phyloP scores from a whole-genome alignment of 2,113 vertebrate genomes.

The Leptobrachium ailaonicum region DNA sequence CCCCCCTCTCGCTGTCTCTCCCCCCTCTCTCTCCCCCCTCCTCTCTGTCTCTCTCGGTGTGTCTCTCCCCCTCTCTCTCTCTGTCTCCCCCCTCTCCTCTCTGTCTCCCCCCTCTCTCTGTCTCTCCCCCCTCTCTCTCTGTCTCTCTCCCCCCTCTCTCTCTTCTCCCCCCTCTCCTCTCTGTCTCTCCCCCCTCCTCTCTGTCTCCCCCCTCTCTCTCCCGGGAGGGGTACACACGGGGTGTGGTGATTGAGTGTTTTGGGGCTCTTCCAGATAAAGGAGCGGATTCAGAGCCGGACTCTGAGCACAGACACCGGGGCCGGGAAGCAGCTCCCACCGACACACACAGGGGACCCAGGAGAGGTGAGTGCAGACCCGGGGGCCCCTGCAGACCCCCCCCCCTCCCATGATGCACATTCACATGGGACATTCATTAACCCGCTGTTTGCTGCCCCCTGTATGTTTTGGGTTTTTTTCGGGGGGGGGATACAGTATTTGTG shows the following conservation, averaged over 20 bases:
- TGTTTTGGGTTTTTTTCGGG: too few species aligned
- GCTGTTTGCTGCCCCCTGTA: too few species aligned
- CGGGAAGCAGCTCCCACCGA: slow-evolving; percentile 5
- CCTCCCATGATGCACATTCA: too few species aligned
- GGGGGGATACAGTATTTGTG: background rate
- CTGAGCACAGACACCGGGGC: slow-evolving; percentile 8
- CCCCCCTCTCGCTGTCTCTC: too few species aligned
- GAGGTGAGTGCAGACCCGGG: background rate
- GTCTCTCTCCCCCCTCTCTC: too few species aligned
- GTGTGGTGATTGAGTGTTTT: background rate
- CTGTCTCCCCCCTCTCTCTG: slow-evolving; percentile 15
- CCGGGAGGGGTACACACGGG: slow-evolving; percentile 12
- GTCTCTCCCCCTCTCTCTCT: background rate
- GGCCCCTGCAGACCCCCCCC: background rate
- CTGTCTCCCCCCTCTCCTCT: too few species aligned
- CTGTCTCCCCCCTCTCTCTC: slow-evolving; percentile 15
- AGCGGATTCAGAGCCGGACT: slow-evolving; percentile 43
- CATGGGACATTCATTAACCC: too few species aligned
- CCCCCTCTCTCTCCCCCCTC: background rate
- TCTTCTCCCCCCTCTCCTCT: too few species aligned
- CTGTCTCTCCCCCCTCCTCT: background rate
- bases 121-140: too few species aligned
- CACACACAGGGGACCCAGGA: background rate
- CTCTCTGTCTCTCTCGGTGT: background rate
- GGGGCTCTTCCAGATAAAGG: slow-evolving; percentile 43